Evolutionary conservation across 2,888 invertebrate species (phyloP).

Genomic region (Aporophyla lueneburgensis): DNA sequence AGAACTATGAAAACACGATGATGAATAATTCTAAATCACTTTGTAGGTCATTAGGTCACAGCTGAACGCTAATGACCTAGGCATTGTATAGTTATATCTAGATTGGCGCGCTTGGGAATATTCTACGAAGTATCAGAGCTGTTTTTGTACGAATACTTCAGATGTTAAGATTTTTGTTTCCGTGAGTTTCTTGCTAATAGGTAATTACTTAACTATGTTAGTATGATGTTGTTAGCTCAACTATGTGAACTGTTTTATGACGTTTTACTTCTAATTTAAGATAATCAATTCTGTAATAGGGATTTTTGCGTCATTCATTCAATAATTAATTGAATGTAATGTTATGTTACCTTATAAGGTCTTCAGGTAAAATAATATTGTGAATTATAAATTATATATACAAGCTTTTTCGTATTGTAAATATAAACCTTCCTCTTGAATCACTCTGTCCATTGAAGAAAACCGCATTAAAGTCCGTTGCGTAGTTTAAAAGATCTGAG

Average conservation of each 20-base stretch:
- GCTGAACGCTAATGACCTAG: constrained; percentile 69
- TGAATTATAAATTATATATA: background rate
- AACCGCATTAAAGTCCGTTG: too few relatives aligned
- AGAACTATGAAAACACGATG: constrained; percentile 58
- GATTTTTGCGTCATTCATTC: background rate
- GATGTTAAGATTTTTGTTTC: constrained; percentile 40
- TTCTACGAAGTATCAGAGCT: constrained; percentile 34
- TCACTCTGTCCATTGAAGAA: too few relatives aligned
- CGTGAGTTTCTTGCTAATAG: constrained; percentile 36
- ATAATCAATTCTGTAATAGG: background rate
- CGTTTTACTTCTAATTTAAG: constrained; percentile 9
- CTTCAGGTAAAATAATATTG: background rate
- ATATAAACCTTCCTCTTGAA: too few relatives aligned
- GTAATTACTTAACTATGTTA: constrained; percentile 40
- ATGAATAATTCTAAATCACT: constrained; percentile 54
- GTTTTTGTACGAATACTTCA: constrained; percentile 46
- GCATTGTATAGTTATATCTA: constrained; percentile 61
- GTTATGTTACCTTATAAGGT: background rate
- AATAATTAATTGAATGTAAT: background rate
- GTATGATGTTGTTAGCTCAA: constrained; percentile 35
- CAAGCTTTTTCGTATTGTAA: too few relatives aligned
- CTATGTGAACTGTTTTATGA: constrained; percentile 24
- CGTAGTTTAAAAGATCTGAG: too few relatives aligned
- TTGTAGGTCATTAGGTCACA: constrained; percentile 72
- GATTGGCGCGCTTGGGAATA: constrained; percentile 42